phyloP scores from a whole-genome alignment of 2,797 vertebrate genomes.

The Graptemys geographica region DNA sequence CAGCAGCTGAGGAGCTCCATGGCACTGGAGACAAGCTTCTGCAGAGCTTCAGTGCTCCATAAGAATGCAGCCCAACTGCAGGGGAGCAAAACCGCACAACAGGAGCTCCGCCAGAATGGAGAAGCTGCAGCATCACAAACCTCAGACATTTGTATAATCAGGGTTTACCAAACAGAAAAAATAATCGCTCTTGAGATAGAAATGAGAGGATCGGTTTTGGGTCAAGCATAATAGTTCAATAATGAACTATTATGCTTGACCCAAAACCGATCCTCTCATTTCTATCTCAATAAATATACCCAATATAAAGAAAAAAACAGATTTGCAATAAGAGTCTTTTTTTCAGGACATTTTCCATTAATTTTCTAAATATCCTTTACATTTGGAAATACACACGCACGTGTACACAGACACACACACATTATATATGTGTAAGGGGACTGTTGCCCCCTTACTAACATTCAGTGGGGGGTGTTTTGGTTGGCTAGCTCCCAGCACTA shows the following conservation, averaged over 20 bases:
- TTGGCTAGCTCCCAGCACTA: too few species aligned
- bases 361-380: neutral
- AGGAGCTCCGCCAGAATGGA: neutral
- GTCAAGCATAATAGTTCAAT: neutral
- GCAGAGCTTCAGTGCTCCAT: neutral
- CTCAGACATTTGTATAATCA: neutral
- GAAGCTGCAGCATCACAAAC: neutral
- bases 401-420: neutral
- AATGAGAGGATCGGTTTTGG: neutral
- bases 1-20: neutral
- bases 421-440: too few species aligned
- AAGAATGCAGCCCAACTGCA: neutral
- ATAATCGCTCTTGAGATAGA: neutral
- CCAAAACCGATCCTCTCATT: too few species aligned
- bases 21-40: slow-evolving; percentile 15
- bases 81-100: neutral
- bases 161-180: neutral
- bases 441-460: too few species aligned
- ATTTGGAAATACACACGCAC: neutral
- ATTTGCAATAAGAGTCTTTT: neutral
- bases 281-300: neutral
- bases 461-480: too few species aligned
- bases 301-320: neutral
- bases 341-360: neutral
- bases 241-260: too few species aligned